These are phyloP conservation scores for Clostera curtula DNA, from an alignment of 2,888 invertebrate species.

Conservation along the genomic window DNA sequence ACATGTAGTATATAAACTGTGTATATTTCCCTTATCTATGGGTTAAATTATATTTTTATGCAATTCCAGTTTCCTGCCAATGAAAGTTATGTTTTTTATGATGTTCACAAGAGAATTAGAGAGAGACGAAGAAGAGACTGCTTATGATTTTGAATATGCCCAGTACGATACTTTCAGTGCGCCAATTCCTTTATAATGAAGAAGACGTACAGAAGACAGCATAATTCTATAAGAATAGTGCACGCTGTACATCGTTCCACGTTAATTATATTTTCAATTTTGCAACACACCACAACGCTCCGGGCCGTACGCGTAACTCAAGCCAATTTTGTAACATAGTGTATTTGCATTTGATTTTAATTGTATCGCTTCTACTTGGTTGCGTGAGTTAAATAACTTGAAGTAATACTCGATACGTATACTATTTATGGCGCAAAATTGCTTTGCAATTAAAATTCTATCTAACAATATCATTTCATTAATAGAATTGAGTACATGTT, in stretches of 20 bases:
- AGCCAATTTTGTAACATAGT: constrained; percentile 35
- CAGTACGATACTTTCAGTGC: no score
- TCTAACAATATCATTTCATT: no score
- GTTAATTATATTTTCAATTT: constrained; percentile 66
- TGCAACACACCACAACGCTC: constrained; percentile 42
- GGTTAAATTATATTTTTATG: no score
- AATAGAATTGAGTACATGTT: no score
- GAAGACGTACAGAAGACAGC: constrained; percentile 49
- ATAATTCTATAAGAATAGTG: constrained; percentile 55
- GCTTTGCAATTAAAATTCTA: no score
- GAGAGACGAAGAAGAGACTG: no score
- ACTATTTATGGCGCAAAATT: not conserved
- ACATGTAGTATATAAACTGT: no score
- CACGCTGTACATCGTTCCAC: constrained; percentile 39
- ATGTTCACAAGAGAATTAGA: no score
- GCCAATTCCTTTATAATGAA: constrained; percentile 22
- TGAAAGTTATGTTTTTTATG: no score
- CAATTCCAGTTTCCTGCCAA: no score
- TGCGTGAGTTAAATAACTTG: constrained; percentile 19
- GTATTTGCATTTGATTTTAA: constrained; percentile 34
- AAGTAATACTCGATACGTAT: not conserved
- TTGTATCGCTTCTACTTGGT: constrained; percentile 19
- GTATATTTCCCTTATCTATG: no score
- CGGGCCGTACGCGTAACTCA: constrained; percentile 32
- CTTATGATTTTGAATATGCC: no score